Conservation (phyloP, 1,140 invertebrate species). For the Tetragonula clypearis region DNA sequence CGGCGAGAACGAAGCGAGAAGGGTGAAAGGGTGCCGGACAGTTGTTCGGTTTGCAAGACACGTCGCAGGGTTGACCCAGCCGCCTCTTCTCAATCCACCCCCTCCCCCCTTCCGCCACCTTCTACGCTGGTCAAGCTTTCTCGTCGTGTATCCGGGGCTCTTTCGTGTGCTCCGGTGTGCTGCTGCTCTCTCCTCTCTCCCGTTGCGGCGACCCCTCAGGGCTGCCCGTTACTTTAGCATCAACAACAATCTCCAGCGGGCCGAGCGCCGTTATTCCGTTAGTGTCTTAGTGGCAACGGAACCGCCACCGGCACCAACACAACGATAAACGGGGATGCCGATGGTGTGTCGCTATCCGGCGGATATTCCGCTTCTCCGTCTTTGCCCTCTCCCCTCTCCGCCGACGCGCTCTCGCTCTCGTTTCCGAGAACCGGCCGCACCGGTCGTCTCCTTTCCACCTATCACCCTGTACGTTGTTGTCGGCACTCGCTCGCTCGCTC, state of each 20-base stretch:
- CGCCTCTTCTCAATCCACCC: conserved; percentile 55
- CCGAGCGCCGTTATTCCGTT: conserved; percentile 78
- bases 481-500: background rate
- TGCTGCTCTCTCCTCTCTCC: conserved; percentile 23
- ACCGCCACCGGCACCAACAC: conserved; percentile 60
- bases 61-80: conserved; percentile 76
- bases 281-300: conserved; percentile 78
- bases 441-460: no score
- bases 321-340: conserved; percentile 70
- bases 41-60: conserved; percentile 80
- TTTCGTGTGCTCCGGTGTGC: conserved; percentile 38
- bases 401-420: background rate
- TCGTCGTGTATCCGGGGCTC: conserved; percentile 40
- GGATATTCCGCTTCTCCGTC: conserved; percentile 56
- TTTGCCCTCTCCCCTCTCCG: conserved; percentile 43
- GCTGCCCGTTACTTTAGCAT: conserved; percentile 80
- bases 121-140: conserved; percentile 54
- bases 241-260: conserved; percentile 81
- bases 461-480: no score
- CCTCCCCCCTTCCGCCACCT: no score
- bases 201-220: conserved; percentile 68
- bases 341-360: conserved; percentile 62
- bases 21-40: conserved; percentile 53
- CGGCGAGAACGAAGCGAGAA: conserved; percentile 14
- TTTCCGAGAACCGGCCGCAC: background rate